A percentile compares a stretch with the other conserved stretches of the same genome.
Conservation (phyloP, 2,113 vertebrate genomes). For the Pristiophorus japonicus region DNA sequence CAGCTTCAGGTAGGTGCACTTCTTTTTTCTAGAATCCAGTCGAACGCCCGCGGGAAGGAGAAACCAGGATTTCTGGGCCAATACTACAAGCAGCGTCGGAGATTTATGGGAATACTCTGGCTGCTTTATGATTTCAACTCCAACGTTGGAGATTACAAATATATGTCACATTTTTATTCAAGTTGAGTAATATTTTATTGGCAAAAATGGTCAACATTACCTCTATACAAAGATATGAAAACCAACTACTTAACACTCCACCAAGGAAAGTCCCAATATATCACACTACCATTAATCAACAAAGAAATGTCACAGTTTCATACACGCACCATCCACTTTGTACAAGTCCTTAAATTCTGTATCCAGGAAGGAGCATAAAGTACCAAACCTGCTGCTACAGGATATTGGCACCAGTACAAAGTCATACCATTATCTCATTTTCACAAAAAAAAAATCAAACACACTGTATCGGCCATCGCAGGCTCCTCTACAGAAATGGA, state of each 20-base stretch:
- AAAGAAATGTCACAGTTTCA: conserved; percentile 25
- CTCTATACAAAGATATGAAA: conserved; percentile 37
- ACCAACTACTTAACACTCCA: conserved; percentile 37
- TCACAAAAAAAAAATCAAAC: conserved; percentile 23
- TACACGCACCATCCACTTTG: conserved; percentile 31
- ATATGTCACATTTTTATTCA: background rate
- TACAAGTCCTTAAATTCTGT: conserved; percentile 32
- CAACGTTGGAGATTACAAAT: background rate
- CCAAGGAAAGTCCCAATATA: conserved; percentile 25
- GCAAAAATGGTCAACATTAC: conserved; percentile 36
- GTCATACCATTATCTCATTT: conserved; percentile 8
- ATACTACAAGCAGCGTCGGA: too few species aligned
- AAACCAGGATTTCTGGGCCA: too few species aligned
- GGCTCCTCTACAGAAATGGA: conserved; percentile 24
- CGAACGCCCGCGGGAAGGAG: too few species aligned
- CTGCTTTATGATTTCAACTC: background rate
- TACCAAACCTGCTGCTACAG: background rate
- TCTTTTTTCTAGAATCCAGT: too few species aligned
- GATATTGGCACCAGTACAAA: conserved; percentile 7
- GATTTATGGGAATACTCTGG: background rate
- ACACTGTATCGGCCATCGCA: background rate
- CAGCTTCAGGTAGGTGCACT: too few species aligned
- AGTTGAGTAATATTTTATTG: conserved; percentile 37
- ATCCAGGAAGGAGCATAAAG: conserved; percentile 18
- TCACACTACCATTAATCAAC: conserved; percentile 34